Evolutionary conservation across 2,797 vertebrate species (phyloP), one percentile per base, ranked within the genome.

Genomic region (Lithobates pipiens): DNA sequence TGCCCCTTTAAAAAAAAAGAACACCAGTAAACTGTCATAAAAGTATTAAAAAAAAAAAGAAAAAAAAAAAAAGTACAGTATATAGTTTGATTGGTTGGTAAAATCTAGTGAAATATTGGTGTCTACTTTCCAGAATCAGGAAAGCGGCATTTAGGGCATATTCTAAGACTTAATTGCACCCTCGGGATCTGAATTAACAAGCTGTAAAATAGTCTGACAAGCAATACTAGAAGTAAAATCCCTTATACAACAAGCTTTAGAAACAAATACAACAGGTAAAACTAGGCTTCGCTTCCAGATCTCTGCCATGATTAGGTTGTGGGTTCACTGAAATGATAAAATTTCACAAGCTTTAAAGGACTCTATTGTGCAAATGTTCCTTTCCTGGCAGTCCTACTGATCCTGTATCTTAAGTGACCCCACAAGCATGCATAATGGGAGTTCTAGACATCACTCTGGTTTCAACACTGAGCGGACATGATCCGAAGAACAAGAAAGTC

Each of bases 121-220:
- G n/a, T 36, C 16, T 57, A 3, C 16, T 36, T 18, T n/a, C 50
- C 54, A 13, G 34, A 71, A 39, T n/a, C 34, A n/a, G 21, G 23
- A 71, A 71, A 29, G 32, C 15, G 27, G 13, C 4, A 6, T 25
- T 46, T 10, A 27, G 18, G 9, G 16, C 10, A 36, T 76, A 36
- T 34, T 61, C 16, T 54, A 34, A 61, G 75, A 69, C 65, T 34
- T 34, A 50, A 23, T 68, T 21, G 42, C 42, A 29, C 27, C n/a
- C 27, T 67, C 27, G 71, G 25, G 16, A 79, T 65, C 25, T 44
- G 4, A 77, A 39, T 36, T 39, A 67, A 27, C 7, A 15, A 39
- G 76, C 61, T 44, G 77, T 68, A 23, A 50, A 70, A 70, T 69
- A 7, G 67, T 32, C 39, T n/a, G 42, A 80, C 29, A 54, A 67